Base-by-base conservation (phyloP, 2,797 vertebrate genomes). In the Thripadectes ignobilis region DNA sequence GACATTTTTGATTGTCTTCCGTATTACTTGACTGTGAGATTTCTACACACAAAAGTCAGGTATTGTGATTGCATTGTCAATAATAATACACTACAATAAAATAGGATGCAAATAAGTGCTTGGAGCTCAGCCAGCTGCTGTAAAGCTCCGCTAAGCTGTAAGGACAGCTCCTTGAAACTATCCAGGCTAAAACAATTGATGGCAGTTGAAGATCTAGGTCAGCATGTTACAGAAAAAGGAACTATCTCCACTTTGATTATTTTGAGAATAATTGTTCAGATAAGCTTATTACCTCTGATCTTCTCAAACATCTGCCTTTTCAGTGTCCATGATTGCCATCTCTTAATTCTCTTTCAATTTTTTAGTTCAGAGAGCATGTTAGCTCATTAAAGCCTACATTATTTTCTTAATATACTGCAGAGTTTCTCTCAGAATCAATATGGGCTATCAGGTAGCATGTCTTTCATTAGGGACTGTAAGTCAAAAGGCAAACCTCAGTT, bases 261-360 rank as follows among this genome's bases (percentile, higher is more conserved):
- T 89, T 82, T 85, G 67, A 81, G 73, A 92, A 94, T 97, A 95
- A 92, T 96, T 94, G 72, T 92, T 89, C 43, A 85, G 96, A 94
- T 96, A 96, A 95, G 84, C 84, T 93, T 90, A 88, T 94, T 97
- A 86, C 71, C 57, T 94, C 71, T 92, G 83, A 95, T 96, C 90
- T 91, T 89, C 85, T 86, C 88, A 94, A 92, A 79, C 61, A 88
- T 92, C 92, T 92, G 88, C 77, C 63, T 92, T 93, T 93, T 92
- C 83, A 67, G 51, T 66, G 74, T 73, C 34, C 5, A 2, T 63
- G 84, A 93, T 85, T 6, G 94, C 95, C 88, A 89, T 97, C 87
- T 95, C 80, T 68, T 97, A 96, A 97, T 97, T 94, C 69, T 96
- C 87, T 96, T 95, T 84, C 92, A 95, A 73, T 97, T 89, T 96